phyloP scores from a whole-genome alignment of 2,113 vertebrate species.

The Oreochromis spilurus region DNA sequence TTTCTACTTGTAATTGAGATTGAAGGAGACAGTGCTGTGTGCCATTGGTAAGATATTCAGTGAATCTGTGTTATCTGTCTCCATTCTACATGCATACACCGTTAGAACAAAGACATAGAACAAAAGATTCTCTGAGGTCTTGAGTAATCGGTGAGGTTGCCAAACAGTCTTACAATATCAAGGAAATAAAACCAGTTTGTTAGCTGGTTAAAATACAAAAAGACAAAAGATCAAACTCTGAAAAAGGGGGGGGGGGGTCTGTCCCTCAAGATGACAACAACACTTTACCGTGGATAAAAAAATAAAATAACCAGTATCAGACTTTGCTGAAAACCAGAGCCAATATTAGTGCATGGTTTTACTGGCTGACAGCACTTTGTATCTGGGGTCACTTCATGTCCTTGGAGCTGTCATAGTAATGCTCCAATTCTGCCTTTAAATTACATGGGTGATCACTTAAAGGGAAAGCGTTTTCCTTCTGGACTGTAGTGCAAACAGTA shows the following conservation, averaged over 20 bases:
- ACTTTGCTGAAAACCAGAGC: background rate
- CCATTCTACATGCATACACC: background rate
- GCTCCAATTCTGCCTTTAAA: background rate
- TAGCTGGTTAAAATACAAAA: background rate
- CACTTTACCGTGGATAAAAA: background rate
- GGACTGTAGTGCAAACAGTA: background rate
- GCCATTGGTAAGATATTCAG: background rate
- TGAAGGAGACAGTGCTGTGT: background rate
- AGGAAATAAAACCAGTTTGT: background rate
- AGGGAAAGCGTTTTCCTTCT: background rate
- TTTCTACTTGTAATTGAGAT: background rate
- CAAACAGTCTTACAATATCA: background rate
- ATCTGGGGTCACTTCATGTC: background rate
- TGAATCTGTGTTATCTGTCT: background rate
- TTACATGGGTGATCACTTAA: background rate
- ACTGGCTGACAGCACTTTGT: background rate
- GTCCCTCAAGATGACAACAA: background rate
- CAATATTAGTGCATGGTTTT: background rate
- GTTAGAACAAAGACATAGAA: background rate
- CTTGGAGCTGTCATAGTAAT: background rate
- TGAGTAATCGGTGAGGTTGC: background rate
- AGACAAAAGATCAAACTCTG: background rate
- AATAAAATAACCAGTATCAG: fast-evolving
- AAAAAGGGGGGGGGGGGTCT: background rate
- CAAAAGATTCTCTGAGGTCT: background rate